phyloP scores from a whole-genome alignment of 2,797 vertebrate genomes.

The Eurystomus glaucurus region DNA sequence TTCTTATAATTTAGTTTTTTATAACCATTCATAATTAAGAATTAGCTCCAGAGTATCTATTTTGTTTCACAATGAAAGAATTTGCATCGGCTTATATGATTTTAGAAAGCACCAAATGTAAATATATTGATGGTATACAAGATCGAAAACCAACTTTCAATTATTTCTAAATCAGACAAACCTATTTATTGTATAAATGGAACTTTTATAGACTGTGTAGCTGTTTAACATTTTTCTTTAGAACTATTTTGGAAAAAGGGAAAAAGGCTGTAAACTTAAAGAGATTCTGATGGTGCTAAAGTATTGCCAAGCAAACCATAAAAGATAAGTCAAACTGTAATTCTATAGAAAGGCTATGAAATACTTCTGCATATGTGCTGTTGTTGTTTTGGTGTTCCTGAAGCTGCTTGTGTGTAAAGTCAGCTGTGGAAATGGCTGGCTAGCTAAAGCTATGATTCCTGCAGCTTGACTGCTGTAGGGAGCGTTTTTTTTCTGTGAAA shows the following conservation, averaged over 20 bases:
- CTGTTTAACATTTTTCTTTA: background rate
- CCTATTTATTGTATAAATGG: background rate
- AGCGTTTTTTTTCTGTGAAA: conserved; percentile 66
- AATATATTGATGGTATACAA: background rate
- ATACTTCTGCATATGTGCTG: conserved; percentile 1
- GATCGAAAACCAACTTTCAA: accelerated
- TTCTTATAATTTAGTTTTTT: background rate
- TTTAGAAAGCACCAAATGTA: background rate
- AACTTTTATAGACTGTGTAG: conserved; percentile 35
- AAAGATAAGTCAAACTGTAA: conserved; percentile 43
- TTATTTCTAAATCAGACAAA: background rate
- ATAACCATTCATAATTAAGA: background rate
- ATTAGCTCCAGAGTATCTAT: background rate
- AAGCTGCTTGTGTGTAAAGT: conserved; percentile 30
- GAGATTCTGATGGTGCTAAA: conserved; percentile 11
- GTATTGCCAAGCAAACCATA: conserved; percentile 42
- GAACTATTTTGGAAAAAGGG: background rate
- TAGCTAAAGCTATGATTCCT: conserved; percentile 14
- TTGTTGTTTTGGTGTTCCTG: conserved; percentile 7
- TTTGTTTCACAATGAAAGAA: background rate
- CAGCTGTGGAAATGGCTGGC: conserved; percentile 54
- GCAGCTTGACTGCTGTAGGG: conserved; percentile 26
- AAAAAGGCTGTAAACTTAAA: conserved; percentile 6
- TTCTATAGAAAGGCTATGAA: conserved; percentile 27
- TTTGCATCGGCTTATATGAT: accelerated